phyloP scores from a whole-genome alignment of 2,888 invertebrate species.

The Ophioninae sp. region DNA sequence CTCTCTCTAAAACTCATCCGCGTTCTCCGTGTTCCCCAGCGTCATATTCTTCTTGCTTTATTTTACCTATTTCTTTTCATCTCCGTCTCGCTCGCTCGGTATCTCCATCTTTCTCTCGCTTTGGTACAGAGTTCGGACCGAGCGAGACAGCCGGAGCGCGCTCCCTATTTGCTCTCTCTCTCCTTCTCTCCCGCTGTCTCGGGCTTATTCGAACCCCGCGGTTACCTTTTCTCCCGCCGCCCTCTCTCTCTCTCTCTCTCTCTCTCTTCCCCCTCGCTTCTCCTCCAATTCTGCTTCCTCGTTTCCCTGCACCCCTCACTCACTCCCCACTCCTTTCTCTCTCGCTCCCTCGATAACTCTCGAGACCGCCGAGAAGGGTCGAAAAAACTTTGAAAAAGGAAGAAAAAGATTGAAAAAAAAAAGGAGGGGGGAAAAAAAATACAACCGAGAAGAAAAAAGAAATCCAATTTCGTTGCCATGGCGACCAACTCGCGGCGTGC shows the following conservation, averaged over 20 bases:
- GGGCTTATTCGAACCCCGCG: slow-evolving; percentile 62
- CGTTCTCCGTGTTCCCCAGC: slow-evolving; percentile 76
- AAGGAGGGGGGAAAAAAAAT: slow-evolving; percentile 76
- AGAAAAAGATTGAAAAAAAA: slow-evolving; percentile 14
- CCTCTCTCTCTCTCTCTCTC: slow-evolving; percentile 56
- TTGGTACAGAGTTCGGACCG: slow-evolving; percentile 56
- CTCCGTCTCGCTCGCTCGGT: slow-evolving; percentile 18
- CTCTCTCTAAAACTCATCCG: slow-evolving; percentile 57
- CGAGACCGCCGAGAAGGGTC: slow-evolving; percentile 75
- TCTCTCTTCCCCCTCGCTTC: slow-evolving; percentile 62
- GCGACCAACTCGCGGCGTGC: slow-evolving; percentile 77
- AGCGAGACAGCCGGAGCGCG: slow-evolving; percentile 49
- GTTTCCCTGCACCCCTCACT: slow-evolving; percentile 59
- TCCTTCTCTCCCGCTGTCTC: slow-evolving; percentile 45
- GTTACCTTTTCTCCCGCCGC: slow-evolving; percentile 56
- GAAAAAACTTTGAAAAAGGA: slow-evolving; percentile 77
- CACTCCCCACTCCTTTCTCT: slow-evolving; percentile 40
- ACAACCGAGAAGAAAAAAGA: slow-evolving; percentile 70
- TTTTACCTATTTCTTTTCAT: slow-evolving; percentile 48
- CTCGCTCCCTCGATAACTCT: slow-evolving; percentile 38
- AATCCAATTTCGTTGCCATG: slow-evolving; percentile 81
- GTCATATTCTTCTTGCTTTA: slow-evolving; percentile 69
- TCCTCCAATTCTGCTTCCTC: slow-evolving; percentile 59
- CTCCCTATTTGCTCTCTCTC: slow-evolving; percentile 63
- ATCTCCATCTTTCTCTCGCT: slow-evolving; percentile 44